Percentiles rank a stretch among this genome's conserved stretches.
Evolutionary conservation across 2,113 vertebrate genomes (phyloP).

Genomic region (Podarcis raffonei): DNA sequence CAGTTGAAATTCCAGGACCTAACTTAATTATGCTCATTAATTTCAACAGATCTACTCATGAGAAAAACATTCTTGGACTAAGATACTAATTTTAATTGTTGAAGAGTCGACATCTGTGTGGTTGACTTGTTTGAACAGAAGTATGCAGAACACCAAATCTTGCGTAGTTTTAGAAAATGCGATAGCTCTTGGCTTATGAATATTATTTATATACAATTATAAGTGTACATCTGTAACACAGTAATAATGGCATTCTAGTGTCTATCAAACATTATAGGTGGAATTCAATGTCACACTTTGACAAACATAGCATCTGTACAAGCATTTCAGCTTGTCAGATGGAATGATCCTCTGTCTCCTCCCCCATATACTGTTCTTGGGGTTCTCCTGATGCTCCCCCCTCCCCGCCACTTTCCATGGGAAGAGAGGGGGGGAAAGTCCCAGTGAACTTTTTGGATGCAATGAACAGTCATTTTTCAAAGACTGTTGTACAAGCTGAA

Average conservation of each 20-base stretch:
- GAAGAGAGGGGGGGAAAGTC: too few species aligned
- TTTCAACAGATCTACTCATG: neutral
- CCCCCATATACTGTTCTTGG: too few species aligned
- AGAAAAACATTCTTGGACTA: too few species aligned
- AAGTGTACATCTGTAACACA: neutral
- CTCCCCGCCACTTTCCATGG: too few species aligned
- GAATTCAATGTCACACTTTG: neutral
- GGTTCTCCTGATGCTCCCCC: too few species aligned
- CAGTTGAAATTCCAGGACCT: too few species aligned
- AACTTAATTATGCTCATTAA: too few species aligned
- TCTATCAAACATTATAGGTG: neutral
- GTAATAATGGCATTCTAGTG: neutral
- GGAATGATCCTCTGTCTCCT: too few species aligned
- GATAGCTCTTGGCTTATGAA: neutral
- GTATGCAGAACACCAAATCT: neutral
- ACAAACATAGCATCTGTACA: too few species aligned
- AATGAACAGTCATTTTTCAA: neutral
- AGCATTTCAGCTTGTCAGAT: too few species aligned
- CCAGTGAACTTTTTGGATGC: neutral
- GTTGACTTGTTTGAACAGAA: neutral
- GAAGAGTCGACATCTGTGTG: neutral
- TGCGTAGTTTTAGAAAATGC: neutral
- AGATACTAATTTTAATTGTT: neutral
- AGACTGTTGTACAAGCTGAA: neutral
- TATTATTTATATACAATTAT: neutral